Conservation (phyloP, 2,113 vertebrate genomes). For the Pogona vitticeps region DNA sequence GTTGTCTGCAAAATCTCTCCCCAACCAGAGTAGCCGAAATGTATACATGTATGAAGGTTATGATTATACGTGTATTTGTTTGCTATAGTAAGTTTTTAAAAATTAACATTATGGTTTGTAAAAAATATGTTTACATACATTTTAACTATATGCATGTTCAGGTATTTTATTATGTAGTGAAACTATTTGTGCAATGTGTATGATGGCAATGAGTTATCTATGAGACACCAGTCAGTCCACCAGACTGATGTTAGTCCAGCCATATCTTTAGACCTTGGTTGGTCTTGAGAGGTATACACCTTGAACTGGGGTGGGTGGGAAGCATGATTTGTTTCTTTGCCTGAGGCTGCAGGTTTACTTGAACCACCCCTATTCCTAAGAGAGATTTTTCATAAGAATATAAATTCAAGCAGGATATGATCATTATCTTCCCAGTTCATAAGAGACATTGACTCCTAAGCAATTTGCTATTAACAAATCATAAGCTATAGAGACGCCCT, state of each 20-base stretch:
- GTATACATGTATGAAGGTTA: not conserved
- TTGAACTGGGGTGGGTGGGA: not conserved
- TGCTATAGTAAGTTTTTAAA: not conserved
- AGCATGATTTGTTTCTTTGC: not conserved
- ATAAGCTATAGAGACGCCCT: not conserved
- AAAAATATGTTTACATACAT: too few species aligned
- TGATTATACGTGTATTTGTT: not conserved
- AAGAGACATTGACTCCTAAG: not conserved
- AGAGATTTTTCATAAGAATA: too few species aligned
- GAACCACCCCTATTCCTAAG: too few species aligned
- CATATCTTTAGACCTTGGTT: not conserved
- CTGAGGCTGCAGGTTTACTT: too few species aligned
- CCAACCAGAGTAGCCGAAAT: not conserved
- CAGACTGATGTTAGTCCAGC: too few species aligned
- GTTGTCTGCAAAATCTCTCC: not conserved
- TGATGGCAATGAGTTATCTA: too few species aligned
- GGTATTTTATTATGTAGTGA: too few species aligned
- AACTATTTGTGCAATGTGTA: too few species aligned
- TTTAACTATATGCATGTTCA: too few species aligned
- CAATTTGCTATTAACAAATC: not conserved
- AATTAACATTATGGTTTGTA: not conserved
- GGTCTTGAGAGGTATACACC: too few species aligned
- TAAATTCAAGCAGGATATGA: too few species aligned
- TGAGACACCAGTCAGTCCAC: too few species aligned
- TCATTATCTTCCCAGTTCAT: not conserved